Evolutionary conservation across 2,113 vertebrate species (phyloP), one percentile per base, ranked within the genome.

Genomic region (Dicentrarchus labrax): DNA sequence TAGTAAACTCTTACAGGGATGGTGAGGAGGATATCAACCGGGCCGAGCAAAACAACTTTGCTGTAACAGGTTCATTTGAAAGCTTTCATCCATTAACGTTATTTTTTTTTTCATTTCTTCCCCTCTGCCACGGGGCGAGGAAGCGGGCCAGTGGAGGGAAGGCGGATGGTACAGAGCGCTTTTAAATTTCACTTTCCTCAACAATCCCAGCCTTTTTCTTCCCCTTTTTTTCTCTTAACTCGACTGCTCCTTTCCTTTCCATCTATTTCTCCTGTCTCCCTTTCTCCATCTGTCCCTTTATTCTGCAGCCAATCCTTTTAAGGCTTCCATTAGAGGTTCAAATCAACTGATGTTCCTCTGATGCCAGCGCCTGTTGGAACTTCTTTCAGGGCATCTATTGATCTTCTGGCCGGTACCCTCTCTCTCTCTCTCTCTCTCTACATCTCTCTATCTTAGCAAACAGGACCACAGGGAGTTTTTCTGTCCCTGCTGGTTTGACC

Each of bases 1-100:
- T 70, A 59, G 90, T 89, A 86, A 90, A 89, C 79, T 89, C 87
- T 86, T 87, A 72, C 54, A 88, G 84, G 87, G 76, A 85, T n/a
- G 47, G 48, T 53, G 73, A 86, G 73, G 85, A 80, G 80, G 80
- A 89, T 83, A 86, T 72, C 86, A 87, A 86, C 51, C 41, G 22
- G 64, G 84, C 73, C 4, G 43, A 59, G 87, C 65, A 89, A 90
- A 92, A 90, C 84, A 91, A 83, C 71, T 85, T 90, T 85, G 43
- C 86, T 62, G 77, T 86, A 85, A 83, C 80, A 82, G 76, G 72
- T 88, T 92, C 43, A 87, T 82, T 82, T 85, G 57, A 91, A 90
- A 76, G 76, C 80, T 87, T 90, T 87, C 76, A 79, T 89, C 66
- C 79, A 79, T 72, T 88, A 80, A 84, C 9, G 57, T 81, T 60